A percentile compares a stretch with the other conserved stretches of the same genome.
These are phyloP conservation scores for Actinernus sp. DNA, from an alignment of 92 coral and sea anemone genomes.

Conservation along the genomic window DNA sequence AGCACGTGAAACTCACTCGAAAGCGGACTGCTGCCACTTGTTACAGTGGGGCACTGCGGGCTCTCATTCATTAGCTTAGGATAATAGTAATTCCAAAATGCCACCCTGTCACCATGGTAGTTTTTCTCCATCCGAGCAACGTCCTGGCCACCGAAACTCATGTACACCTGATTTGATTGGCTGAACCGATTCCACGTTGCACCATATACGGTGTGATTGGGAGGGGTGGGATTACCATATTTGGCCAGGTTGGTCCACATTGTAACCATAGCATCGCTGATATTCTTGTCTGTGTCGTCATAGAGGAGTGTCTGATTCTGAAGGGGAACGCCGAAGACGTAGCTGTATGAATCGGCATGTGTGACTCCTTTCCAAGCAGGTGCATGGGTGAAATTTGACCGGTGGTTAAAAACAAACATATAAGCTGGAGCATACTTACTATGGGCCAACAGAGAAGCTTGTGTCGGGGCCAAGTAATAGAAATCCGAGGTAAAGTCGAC, in stretches of 20 bases:
- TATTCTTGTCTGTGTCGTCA: constrained; percentile 21
- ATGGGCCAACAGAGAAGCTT: constrained; percentile 18
- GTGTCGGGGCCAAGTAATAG: constrained; percentile 21
- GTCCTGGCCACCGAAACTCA: constrained; percentile 28
- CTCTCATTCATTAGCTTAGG: constrained; percentile 20
- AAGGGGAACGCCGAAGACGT: constrained; percentile 16
- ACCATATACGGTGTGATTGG: constrained; percentile 1
- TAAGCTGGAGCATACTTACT: constrained; percentile 27
- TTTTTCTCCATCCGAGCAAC: constrained; percentile 13
- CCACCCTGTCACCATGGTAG: constrained; percentile 20
- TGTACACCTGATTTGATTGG: constrained; percentile 28
- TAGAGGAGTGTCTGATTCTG: neutral
- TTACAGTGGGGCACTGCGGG: constrained; percentile 4
- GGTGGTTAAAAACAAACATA: constrained; percentile 73
- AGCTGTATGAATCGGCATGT: constrained; percentile 7
- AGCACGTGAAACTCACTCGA: too few relatives aligned
- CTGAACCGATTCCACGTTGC: constrained; percentile 31
- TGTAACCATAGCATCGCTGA: constrained; percentile 33
- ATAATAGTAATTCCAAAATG: constrained; percentile 48
- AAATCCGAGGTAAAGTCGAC: constrained; percentile 34
- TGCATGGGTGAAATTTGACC: constrained; percentile 54
- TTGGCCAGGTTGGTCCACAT: constrained; percentile 60
- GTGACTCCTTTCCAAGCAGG: constrained; percentile 45
- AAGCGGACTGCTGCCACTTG: too few relatives aligned
- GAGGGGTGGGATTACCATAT: constrained; percentile 42